These are phyloP conservation scores for Bradypodion ventrale DNA, from an alignment of 2,797 vertebrate genomes.

Conservation along the genomic window DNA sequence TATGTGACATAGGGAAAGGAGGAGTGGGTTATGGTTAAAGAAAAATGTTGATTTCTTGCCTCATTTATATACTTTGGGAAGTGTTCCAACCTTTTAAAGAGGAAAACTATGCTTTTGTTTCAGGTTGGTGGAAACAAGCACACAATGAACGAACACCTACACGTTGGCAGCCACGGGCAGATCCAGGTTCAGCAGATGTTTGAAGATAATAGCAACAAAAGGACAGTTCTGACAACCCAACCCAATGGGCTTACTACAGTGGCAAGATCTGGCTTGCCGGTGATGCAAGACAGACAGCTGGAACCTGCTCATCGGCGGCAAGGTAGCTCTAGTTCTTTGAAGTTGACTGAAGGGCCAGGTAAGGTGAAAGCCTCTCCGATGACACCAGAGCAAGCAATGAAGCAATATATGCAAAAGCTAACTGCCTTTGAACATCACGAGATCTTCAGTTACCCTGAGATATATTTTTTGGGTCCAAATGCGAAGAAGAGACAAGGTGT, in stretches of 20 bases:
- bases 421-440: slow-evolving; percentile 95
- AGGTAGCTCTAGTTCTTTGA: slow-evolving; percentile 89
- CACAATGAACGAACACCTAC: slow-evolving; percentile 90
- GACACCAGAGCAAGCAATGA: slow-evolving; percentile 94
- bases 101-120: slow-evolving; percentile 63
- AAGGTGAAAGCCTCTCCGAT: slow-evolving; percentile 83
- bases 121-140: slow-evolving; percentile 90
- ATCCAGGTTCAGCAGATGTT: slow-evolving; percentile 91
- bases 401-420: slow-evolving; percentile 97
- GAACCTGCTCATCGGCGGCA: slow-evolving; percentile 85
- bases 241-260: slow-evolving; percentile 91
- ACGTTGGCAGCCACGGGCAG: slow-evolving; percentile 86
- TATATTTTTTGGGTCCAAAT: slow-evolving; percentile 92
- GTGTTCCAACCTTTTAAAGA: slow-evolving; percentile 43
- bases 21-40: not conserved
- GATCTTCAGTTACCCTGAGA: slow-evolving; percentile 91
- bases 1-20: too few relatives aligned
- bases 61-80: not conserved
- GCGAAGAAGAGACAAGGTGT: slow-evolving; percentile 95
- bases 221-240: slow-evolving; percentile 89
- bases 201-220: slow-evolving; percentile 95
- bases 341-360: slow-evolving; percentile 82
- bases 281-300: slow-evolving; percentile 83
- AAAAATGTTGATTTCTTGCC: not conserved
- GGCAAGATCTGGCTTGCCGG: slow-evolving; percentile 82